A percentile compares a stretch with the other conserved stretches of the same genome.
Evolutionary conservation across 1,140 invertebrate species (phyloP).

Genomic region (Aphaenogaster ashmeadi): DNA sequence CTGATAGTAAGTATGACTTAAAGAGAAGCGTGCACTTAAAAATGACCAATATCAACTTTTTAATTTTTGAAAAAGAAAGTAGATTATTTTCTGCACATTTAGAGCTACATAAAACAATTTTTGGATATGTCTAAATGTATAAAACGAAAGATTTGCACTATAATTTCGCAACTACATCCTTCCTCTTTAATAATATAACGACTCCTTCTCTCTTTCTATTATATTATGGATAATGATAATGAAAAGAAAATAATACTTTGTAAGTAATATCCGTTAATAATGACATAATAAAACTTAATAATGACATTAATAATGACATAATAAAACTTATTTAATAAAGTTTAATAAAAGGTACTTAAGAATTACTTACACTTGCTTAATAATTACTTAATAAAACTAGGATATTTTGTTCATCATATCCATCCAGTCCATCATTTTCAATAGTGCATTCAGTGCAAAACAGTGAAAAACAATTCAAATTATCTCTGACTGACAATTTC

Average conservation of each 20-base stretch:
- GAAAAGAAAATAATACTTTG: not conserved
- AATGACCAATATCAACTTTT: not conserved
- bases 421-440: not conserved
- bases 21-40: not conserved
- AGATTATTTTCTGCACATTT: not conserved
- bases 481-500: slow-evolving; percentile 28
- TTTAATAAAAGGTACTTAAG: not conserved
- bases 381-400: not conserved
- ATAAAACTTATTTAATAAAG: not conserved
- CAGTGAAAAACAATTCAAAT: slow-evolving; percentile 31
- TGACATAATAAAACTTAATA: not conserved
- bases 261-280: slow-evolving; percentile 4
- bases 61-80: not conserved
- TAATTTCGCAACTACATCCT: no score
- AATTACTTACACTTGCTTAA: not conserved
- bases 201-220: not conserved
- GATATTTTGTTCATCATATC: not conserved
- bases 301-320: slow-evolving; percentile 15
- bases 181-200: no score
- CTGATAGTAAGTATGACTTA: not conserved
- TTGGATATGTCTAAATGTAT: not conserved
- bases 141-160: not conserved
- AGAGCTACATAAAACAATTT: not conserved
- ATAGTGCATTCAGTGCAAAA: not conserved
- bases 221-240: not conserved